Conservation (phyloP, 2,113 vertebrate genomes). For the Cryptoleucopteryx plumbea region DNA sequence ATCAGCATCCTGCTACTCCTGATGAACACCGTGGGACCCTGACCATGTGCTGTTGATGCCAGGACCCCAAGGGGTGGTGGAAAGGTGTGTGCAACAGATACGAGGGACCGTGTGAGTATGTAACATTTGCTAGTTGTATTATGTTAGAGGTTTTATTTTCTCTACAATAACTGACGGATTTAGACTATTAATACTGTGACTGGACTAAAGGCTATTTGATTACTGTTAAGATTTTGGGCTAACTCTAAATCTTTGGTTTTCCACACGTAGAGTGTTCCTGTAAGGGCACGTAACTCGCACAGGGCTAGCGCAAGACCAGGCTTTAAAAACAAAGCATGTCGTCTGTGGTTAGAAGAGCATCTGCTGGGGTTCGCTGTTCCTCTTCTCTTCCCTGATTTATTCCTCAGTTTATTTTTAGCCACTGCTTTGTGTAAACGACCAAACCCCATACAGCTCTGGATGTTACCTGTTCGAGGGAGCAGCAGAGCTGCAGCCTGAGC, state of each 20-base stretch:
- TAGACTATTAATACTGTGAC: not conserved
- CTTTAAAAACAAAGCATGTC: not conserved
- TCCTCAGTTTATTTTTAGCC: not conserved
- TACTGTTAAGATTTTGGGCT: not conserved
- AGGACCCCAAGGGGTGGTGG: not conserved
- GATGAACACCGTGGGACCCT: accelerated
- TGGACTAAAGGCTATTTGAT: not conserved
- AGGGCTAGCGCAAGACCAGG: not conserved
- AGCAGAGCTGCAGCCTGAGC: not conserved
- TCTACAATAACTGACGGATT: not conserved
- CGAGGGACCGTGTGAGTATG: not conserved
- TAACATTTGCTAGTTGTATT: not conserved
- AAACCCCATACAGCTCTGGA: not conserved
- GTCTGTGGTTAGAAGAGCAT: not conserved
- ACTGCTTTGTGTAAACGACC: not conserved
- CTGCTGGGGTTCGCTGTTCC: not conserved
- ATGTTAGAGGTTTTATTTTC: not conserved
- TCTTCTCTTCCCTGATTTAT: not conserved
- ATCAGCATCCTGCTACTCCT: not conserved
- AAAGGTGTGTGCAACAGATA: not conserved
- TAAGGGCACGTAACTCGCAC: not conserved
- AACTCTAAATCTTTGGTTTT: not conserved
- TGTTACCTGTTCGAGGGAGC: not conserved
- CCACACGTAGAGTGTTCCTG: not conserved
- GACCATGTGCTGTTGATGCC: not conserved